Base-by-base conservation (phyloP, 2,888 invertebrate species). In the Stomorhina lunata region DNA sequence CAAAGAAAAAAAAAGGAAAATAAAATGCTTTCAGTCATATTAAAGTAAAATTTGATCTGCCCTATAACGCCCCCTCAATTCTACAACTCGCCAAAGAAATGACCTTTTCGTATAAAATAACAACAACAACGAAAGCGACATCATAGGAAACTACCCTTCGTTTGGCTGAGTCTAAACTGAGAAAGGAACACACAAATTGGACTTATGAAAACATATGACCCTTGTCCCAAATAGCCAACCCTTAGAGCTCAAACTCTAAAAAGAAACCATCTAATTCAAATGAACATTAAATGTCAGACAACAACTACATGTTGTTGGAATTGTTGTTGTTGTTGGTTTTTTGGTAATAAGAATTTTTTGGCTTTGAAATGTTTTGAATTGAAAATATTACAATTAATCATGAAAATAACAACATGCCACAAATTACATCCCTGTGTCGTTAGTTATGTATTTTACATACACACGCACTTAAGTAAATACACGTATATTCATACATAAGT, bases 391-490 rank as follows among this genome's bases (percentile, higher is more conserved):
- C 80, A 85, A 85, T 85, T 84, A 82, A 85, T 85, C 84, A 85
- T 83, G 72, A 84, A 81, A 84, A 84, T 85, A 85, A 84, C 83
- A 84, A 82, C 79, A 84, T 84, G 81, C 82, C 82, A 80, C 73
- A 81, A 81, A 77, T 82, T 82, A 82, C 82, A 79, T 79, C 81
- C 81, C 61, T 68, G 71, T 71, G 71, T 72, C 71, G 71, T 79
- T 79, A 71, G 71, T 65, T 65, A 59, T 45, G 25, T 57, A 29
- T 15, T 65, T 63, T 32, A 48, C 61, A 57, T 25, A 63, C 61
- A 29, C 25, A 59, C 50, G 40, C 10, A 25, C 22, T n/a, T n/a
- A n/a, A n/a, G n/a, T n/a, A n/a, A n/a, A 22, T 6, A 4, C 10
- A 55, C 15, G 63, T 29, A 43, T 15, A 61, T 17, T 5, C 10